Evolutionary conservation across 1,140 invertebrate species (phyloP).

Genomic region (Xylocopa sonorina): DNA sequence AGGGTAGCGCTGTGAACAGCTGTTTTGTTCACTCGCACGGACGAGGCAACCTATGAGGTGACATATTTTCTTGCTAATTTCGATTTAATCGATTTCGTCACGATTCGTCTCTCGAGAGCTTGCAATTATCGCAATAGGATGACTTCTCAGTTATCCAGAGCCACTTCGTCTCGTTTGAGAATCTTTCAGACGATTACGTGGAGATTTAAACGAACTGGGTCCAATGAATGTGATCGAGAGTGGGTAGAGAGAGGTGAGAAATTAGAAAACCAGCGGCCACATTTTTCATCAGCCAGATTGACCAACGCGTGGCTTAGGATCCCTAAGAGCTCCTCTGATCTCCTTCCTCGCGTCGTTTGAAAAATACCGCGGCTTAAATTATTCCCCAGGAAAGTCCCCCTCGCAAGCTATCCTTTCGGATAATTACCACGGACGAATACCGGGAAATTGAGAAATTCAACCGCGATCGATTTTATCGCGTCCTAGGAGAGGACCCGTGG

Average conservation of each 20-base stretch:
- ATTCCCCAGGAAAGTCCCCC: background rate
- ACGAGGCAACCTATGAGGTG: slow-evolving; percentile 12
- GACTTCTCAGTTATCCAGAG: too few relatives aligned
- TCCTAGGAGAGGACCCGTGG: slow-evolving; percentile 1
- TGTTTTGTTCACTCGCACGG: background rate
- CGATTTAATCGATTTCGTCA: too few relatives aligned
- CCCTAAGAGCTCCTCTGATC: background rate
- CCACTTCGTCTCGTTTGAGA: background rate
- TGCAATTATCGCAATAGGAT: too few relatives aligned
- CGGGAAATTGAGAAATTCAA: background rate
- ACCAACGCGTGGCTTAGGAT: background rate
- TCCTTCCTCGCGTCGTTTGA: background rate
- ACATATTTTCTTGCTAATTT: too few relatives aligned
- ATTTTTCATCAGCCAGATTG: background rate
- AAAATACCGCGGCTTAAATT: background rate
- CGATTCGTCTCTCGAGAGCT: too few relatives aligned
- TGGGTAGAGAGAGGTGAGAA: background rate
- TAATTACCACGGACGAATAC: slow-evolving; percentile 15
- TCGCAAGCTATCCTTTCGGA: background rate
- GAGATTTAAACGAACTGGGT: background rate
- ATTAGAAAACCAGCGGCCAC: background rate
- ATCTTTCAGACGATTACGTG: too few relatives aligned
- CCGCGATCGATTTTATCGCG: slow-evolving; percentile 36
- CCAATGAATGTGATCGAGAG: too few relatives aligned
- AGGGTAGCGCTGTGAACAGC: slow-evolving; percentile 15